These are phyloP conservation scores for Chitala chitala DNA, from an alignment of 2,113 vertebrate genomes.

Conservation along the genomic window DNA sequence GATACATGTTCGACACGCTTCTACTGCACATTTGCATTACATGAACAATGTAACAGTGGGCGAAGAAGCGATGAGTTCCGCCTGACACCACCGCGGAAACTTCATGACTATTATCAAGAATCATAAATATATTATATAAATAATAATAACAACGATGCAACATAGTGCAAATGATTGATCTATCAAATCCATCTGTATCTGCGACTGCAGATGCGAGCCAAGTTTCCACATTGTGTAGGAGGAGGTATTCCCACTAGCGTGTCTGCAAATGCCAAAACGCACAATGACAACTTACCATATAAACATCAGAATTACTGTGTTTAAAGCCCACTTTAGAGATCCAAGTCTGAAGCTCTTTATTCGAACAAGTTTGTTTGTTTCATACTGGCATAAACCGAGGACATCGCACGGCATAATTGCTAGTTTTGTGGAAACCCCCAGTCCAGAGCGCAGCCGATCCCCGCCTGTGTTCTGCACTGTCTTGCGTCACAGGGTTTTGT, in stretches of 20 bases:
- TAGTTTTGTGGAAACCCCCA: too few relatives aligned
- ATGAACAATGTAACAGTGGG: too few relatives aligned
- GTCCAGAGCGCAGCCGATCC: conserved; percentile 22
- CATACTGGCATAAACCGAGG: conserved; percentile 41
- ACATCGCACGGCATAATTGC: conserved; percentile 30
- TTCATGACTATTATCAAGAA: too few relatives aligned
- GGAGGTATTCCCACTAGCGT: too few relatives aligned
- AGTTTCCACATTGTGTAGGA: too few relatives aligned
- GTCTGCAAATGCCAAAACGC: background rate
- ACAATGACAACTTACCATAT: conserved; percentile 59
- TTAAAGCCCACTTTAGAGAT: conserved; percentile 50
- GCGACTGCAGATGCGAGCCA: too few relatives aligned
- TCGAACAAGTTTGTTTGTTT: conserved; percentile 55
- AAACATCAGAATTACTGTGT: conserved; percentile 37
- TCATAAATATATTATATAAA: too few relatives aligned
- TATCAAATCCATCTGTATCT: too few relatives aligned
- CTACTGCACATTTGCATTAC: conserved; percentile 13
- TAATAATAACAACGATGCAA: too few relatives aligned
- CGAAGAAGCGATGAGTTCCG: too few relatives aligned
- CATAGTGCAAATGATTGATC: too few relatives aligned
- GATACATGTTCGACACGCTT: background rate
- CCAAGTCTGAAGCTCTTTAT: conserved; percentile 51
- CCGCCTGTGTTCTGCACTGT: conserved; percentile 29
- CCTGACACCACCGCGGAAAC: too few relatives aligned
- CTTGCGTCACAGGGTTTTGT: conserved; percentile 47